Evolutionary conservation across 1,140 invertebrate genomes (phyloP).

Genomic region (Stegodyphus dumicola): DNA sequence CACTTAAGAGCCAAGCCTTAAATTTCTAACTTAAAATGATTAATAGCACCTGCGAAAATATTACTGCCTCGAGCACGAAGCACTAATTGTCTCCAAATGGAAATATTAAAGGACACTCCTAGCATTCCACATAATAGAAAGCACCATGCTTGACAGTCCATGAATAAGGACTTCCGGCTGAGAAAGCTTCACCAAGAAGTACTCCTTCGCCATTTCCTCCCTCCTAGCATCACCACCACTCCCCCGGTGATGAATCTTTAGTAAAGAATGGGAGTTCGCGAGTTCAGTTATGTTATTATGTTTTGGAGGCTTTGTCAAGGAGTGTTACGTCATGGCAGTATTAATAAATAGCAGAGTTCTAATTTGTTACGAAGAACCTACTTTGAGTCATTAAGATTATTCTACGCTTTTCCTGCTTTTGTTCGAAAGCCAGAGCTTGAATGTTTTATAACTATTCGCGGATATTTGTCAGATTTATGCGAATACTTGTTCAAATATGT

Average conservation of each 20-base stretch:
- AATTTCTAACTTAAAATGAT: slow-evolving; percentile 1
- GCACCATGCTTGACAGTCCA: slow-evolving; percentile 1
- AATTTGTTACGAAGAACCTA: too few species aligned
- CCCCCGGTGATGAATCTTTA: not conserved
- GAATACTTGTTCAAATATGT: too few species aligned
- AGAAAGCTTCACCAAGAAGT: not conserved
- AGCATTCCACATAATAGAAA: not conserved
- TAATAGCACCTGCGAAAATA: slow-evolving; percentile 31
- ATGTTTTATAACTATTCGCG: too few species aligned
- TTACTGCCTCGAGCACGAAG: not conserved
- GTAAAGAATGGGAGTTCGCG: not conserved
- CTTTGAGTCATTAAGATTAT: too few species aligned
- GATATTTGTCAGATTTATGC: too few species aligned
- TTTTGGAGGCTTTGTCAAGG: too few species aligned
- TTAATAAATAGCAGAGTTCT: too few species aligned
- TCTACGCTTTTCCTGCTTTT: too few species aligned
- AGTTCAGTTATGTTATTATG: too few species aligned
- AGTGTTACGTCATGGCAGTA: too few species aligned
- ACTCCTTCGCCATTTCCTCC: not conserved
- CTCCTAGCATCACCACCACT: not conserved
- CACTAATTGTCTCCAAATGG: slow-evolving; percentile 46
- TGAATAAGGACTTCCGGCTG: slow-evolving; percentile 12
- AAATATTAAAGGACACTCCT: slow-evolving; percentile 36
- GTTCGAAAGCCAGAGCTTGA: too few species aligned
- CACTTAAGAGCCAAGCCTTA: too few species aligned